Base-by-base conservation (phyloP, 2,888 invertebrate genomes). In the Epistrophe eligans region DNA sequence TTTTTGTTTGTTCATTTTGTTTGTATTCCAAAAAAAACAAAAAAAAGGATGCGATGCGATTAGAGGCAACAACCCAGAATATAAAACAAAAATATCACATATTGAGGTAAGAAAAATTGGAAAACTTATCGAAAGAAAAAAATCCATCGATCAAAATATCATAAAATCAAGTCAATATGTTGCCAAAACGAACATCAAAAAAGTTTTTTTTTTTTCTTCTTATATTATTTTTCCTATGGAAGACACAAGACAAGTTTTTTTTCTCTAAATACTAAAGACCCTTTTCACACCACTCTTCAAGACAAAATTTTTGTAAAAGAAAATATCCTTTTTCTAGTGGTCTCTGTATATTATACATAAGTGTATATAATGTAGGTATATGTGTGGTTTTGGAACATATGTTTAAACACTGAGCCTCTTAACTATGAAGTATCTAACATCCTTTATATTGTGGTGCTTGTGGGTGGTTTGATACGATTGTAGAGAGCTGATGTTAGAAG, bases 151-250 rank as follows among this genome's bases (percentile, higher is more conserved):
- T 87, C 87, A 87, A 87, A 87, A 72, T 67, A 76, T 71, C 76
- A 83, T 79, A 55, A 83, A 83, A 87, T 87, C 87, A 83, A 87
- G 79, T 87, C 87, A 87, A 87, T 87, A 79, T 87, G 87, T 79
- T 87, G 87, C 87, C 83, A 76, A 76, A 79, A 83, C 71, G 83
- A 87, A 79, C 87, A 79, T 83, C 64, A 83, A 60, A 79, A 67
- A 83, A 79, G 24, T 83, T 74, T 76, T 79, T 79, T 70, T 35
- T 35, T 70, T 66, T 64, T 79, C 4, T 35, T 52, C 13, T 38
- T 17, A 2, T 32, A 9, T 7, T 66, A n/a, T 45, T 32, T 6
- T 9, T 38, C 40, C 24, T 35, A 7, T 55, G 67, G 52, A 79
- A 74, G 85, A 87, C 79, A 87, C 79, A 87, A 74, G 82, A 83